A percentile compares a stretch with the other conserved stretches of the same genome.
phyloP scores from a whole-genome alignment of 64 coral and sea anemone genomes.

The Orbicella faveolata region DNA sequence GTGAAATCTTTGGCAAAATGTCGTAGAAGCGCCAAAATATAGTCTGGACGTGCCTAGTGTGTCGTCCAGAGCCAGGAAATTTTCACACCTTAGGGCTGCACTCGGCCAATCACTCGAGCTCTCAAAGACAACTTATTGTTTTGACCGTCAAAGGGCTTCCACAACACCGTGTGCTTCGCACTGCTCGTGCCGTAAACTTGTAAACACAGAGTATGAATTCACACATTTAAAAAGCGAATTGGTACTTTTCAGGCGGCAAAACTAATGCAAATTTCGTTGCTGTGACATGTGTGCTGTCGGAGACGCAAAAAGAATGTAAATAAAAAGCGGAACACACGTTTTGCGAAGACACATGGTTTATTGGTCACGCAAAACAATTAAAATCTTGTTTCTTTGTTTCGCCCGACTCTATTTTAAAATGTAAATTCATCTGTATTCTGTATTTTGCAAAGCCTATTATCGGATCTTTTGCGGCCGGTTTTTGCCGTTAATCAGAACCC shows the following conservation, averaged over 20 bases:
- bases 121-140: background rate
- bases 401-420: background rate
- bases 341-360: slow-evolving; percentile 29
- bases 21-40: background rate
- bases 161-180: background rate
- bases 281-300: slow-evolving; percentile 14
- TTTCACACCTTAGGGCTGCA: slow-evolving; percentile 15
- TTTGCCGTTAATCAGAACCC: too few relatives aligned
- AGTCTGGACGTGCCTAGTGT: background rate
- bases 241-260: background rate
- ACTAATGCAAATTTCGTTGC: background rate
- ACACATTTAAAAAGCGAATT: slow-evolving; percentile 15
- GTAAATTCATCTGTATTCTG: slow-evolving; percentile 3
- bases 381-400: slow-evolving; percentile 7
- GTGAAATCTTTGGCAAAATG: slow-evolving; percentile 20
- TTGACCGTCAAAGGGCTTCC: slow-evolving; percentile 28
- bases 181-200: background rate
- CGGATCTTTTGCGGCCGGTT: too few relatives aligned
- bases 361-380: slow-evolving; percentile 48
- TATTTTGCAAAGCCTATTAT: background rate
- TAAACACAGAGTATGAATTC: background rate
- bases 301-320: background rate
- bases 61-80: background rate
- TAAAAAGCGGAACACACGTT: background rate
- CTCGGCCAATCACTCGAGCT: slow-evolving; percentile 19